Percentiles rank a stretch among this genome's conserved stretches.
Conservation (phyloP, 2,797 vertebrate species). For the Semaprochilodus insignis region DNA sequence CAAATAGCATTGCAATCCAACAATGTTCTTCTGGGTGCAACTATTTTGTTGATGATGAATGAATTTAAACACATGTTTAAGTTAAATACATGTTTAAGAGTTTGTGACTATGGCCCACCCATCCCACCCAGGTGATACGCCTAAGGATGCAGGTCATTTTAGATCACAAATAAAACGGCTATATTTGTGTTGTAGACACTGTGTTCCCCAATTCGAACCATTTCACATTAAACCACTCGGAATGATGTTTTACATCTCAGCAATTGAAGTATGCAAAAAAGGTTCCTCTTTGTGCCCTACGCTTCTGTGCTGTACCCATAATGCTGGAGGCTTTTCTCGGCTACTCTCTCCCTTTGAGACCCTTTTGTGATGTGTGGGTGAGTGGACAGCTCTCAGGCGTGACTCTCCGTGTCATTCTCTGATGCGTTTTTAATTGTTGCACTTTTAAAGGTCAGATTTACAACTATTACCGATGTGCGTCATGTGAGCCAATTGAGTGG, state of each 20-base stretch:
- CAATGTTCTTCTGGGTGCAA: no score
- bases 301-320: not conserved
- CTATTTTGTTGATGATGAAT: no score
- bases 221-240: no score
- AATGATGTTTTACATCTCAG: no score
- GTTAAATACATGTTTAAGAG: no score
- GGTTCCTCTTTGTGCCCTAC: not conserved
- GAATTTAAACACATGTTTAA: no score
- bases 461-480: slow-evolving; percentile 48
- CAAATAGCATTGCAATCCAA: no score
- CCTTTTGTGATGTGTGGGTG: slow-evolving; percentile 9
- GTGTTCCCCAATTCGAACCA: not conserved
- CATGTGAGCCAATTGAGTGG: slow-evolving; percentile 54
- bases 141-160: not conserved
- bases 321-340: not conserved
- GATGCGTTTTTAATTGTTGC: slow-evolving; percentile 63
- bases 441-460: slow-evolving; percentile 63
- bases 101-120: no score
- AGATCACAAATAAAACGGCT: not conserved
- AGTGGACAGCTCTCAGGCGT: not conserved
- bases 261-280: no score
- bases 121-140: no score
- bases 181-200: not conserved
- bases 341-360: slow-evolving; percentile 21
- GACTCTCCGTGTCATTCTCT: slow-evolving; percentile 40